Evolutionary conservation across 2,797 vertebrate genomes (phyloP).

Genomic region (Caiman crocodilus): DNA sequence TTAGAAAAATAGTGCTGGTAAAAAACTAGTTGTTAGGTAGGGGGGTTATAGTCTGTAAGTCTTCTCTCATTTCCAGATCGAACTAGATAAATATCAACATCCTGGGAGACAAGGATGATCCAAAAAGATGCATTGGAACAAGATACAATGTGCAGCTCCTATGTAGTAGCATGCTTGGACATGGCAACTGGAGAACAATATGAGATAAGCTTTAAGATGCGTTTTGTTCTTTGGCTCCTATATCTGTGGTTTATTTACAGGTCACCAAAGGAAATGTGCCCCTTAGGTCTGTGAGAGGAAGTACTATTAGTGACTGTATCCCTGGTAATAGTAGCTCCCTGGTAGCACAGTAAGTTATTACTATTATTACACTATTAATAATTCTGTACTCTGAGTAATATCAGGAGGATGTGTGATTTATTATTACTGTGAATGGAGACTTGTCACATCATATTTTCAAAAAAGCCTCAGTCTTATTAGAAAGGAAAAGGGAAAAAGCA

Average conservation of each 20-base stretch:
- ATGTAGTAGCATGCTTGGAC: not conserved
- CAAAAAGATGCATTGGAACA: not conserved
- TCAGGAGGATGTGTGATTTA: constrained; percentile 48
- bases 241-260: constrained; percentile 36
- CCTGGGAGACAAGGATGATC: not conserved
- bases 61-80: constrained; percentile 13
- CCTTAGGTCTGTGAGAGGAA: constrained; percentile 35
- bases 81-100: constrained; percentile 40
- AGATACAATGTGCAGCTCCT: not conserved
- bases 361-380: constrained; percentile 68
- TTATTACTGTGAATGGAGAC: constrained; percentile 55
- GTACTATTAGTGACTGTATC: constrained; percentile 55
- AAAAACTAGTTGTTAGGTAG: no score
- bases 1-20: no score
- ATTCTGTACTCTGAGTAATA: constrained; percentile 27
- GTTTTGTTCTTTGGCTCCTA: not conserved
- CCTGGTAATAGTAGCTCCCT: constrained; percentile 51
- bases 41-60: not conserved
- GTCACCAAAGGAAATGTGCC: constrained; percentile 20
- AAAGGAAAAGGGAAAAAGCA: constrained; percentile 26
- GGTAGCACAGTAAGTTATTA: constrained; percentile 64
- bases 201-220: constrained; percentile 4
- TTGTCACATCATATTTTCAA: constrained; percentile 62
- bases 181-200: not conserved
- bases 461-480: constrained; percentile 65